These are phyloP conservation scores for Desmodus rotundus DNA, from an alignment of 2,113 vertebrate species.

Conservation along the genomic window DNA sequence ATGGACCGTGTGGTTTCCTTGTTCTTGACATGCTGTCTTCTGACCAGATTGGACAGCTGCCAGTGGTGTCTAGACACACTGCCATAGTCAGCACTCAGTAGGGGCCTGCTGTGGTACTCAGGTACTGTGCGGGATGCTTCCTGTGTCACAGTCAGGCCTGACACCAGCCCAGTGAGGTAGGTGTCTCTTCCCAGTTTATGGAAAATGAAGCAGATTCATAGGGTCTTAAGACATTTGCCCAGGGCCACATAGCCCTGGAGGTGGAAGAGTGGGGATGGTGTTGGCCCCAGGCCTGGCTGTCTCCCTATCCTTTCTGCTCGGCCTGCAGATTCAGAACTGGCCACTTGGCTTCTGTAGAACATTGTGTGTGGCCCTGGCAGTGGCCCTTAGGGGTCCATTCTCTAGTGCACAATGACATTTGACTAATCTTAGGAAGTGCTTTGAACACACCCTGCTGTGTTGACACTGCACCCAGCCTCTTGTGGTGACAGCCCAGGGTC, in stretches of 20 bases:
- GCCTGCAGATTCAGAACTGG: not conserved
- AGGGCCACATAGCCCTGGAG: not conserved
- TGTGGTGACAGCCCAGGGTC: not conserved
- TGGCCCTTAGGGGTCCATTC: not conserved
- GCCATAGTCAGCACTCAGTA: not conserved
- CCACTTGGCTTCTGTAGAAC: not conserved
- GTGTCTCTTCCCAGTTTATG: not conserved
- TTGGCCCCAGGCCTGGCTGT: not conserved
- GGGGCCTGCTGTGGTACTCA: not conserved
- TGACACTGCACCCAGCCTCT: not conserved
- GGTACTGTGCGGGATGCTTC: not conserved
- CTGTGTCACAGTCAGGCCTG: not conserved
- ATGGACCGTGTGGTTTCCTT: not conserved
- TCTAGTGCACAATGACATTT: not conserved
- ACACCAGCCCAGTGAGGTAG: not conserved
- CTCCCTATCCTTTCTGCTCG: not conserved
- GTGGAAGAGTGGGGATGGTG: not conserved
- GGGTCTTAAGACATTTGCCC: not conserved
- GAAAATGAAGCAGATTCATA: not conserved
- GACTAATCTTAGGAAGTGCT: not conserved
- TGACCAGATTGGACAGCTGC: not conserved
- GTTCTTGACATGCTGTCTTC: not conserved
- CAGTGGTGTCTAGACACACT: not conserved
- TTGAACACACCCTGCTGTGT: not conserved
- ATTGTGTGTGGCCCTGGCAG: not conserved